phyloP scores from a whole-genome alignment of 2,888 invertebrate species.

The Perdita meconis region DNA sequence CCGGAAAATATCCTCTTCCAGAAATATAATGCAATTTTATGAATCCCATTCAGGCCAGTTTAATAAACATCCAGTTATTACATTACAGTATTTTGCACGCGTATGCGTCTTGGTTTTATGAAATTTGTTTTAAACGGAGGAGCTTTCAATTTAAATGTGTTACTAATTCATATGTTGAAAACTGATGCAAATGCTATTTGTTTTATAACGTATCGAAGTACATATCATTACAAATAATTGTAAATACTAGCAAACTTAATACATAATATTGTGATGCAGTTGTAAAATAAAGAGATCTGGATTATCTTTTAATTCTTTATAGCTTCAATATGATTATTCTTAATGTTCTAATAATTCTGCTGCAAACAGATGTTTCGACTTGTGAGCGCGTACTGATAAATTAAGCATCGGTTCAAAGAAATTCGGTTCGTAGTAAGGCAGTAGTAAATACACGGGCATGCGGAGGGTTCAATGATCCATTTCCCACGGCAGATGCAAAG shows the following conservation, averaged over 20 bases:
- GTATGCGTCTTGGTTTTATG: not conserved
- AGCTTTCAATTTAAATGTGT: not conserved
- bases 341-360: not conserved
- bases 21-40: not conserved
- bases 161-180: no score
- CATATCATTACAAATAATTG: no score
- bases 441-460: slow-evolving; percentile 17
- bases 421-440: slow-evolving; percentile 25
- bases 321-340: not conserved
- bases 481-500: slow-evolving; percentile 68
- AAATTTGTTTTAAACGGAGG: not conserved
- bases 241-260: no score
- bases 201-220: no score
- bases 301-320: no score
- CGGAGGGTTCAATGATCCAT: slow-evolving; percentile 61
- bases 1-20: no score
- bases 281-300: no score
- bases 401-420: slow-evolving; percentile 26
- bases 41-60: not conserved
- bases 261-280: no score
- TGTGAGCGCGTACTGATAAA: not conserved
- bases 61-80: not conserved
- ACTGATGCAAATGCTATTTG: no score
- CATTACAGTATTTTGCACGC: not conserved
- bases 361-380: not conserved